Evolutionary conservation across 2,888 invertebrate species (phyloP), one percentile per base, ranked within the genome.

Genomic region (Nymphalis c-album): DNA sequence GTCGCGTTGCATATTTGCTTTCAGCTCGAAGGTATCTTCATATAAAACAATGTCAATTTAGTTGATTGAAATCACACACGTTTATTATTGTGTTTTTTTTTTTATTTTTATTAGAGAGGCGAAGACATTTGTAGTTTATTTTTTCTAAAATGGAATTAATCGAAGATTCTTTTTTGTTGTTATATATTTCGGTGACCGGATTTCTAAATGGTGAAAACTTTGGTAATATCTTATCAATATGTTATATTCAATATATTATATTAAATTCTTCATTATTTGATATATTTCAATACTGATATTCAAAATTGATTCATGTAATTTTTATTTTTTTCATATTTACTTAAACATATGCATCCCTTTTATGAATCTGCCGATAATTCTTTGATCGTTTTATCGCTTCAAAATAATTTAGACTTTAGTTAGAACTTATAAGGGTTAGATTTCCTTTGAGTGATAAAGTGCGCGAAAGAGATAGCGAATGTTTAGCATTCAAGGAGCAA

Each of bases 401-500:
- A 31, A 0, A 0, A 48, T 47, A 63, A 71, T 57, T 58, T 66
- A 55, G 35, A 47, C 50, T 59, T 10, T 51, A 40, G 1, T 16
- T 4, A 16, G 7, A 35, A 18, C 22, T 8, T 18, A 47, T 69
- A 73, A 59, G 60, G 68, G 57, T 68, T 48, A 60, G 63, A 58
- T 53, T 73, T n/a, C 22, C 18, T 51, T 64, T 46, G 13, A n/a
- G 20, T 55, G 46, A 45, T 31, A 26, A 59, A 22, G 67, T 62
- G 74, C 66, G 74, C 45, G 75, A 80, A 68, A 67, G 75, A 75
- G 76, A 80, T 51, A 66, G 74, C 73, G 73, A 74, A 76, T 75
- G 78, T 86, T 90, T 90, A 89, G 86, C 85, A 91, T 91, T 83
- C 91, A 88, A 79, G 79, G 75, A 80, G 87, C 87, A 85, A 84